Conservation (phyloP, 2,113 vertebrate species). For the Callorhinus ursinus region DNA sequence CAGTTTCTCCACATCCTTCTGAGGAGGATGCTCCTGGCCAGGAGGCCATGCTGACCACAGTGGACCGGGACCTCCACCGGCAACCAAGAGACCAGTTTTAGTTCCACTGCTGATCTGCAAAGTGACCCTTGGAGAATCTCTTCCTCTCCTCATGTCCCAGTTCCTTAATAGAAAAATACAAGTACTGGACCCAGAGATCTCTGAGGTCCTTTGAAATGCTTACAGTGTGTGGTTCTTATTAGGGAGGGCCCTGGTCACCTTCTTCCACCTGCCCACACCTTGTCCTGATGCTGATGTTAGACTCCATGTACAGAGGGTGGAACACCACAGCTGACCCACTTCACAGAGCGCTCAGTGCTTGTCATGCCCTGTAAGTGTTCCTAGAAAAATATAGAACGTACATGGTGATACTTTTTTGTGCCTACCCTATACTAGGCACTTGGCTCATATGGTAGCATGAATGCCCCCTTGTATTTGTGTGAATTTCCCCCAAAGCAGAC, state of each 20-base stretch:
- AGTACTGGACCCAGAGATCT: not conserved
- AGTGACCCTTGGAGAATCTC: not conserved
- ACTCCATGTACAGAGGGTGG: fast-evolving
- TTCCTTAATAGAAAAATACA: not conserved
- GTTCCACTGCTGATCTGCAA: not conserved
- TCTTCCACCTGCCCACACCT: not conserved
- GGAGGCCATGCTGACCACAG: too few species aligned
- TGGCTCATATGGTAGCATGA: not conserved
- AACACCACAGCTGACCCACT: fast-evolving
- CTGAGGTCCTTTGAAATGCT: not conserved
- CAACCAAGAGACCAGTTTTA: not conserved
- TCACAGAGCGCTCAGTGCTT: not conserved
- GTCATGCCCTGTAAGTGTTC: fast-evolving
- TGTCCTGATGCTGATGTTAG: not conserved
- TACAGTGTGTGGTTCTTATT: not conserved
- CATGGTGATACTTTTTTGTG: not conserved
- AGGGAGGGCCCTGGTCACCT: not conserved
- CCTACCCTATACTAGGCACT: not conserved
- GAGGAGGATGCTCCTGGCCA: not conserved
- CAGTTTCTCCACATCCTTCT: not conserved
- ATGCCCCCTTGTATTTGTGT: not conserved
- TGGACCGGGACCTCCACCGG: not conserved
- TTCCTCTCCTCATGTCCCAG: not conserved
- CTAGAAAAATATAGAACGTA: not conserved
- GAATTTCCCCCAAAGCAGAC: not conserved